Percentiles rank a stretch among this genome's conserved stretches.
Conservation (phyloP, 2,113 vertebrate genomes). For the Balaeniceps rex region DNA sequence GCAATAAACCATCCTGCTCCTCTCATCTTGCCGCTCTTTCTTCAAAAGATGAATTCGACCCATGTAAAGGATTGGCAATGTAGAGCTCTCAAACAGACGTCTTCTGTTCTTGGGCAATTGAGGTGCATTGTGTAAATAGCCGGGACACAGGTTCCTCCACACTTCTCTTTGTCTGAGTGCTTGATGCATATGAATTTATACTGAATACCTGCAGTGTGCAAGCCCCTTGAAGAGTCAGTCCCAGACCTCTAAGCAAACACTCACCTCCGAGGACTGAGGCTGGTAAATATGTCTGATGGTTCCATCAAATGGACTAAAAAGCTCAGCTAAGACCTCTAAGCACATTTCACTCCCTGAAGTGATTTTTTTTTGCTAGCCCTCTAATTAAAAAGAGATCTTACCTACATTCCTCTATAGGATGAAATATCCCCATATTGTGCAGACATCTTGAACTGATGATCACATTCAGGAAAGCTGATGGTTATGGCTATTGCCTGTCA, state of each 20-base stretch:
- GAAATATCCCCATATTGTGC: background rate
- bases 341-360: background rate
- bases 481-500: background rate
- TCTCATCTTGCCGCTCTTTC: background rate
- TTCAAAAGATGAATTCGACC: background rate
- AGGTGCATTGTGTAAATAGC: slow-evolving; percentile 13
- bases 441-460: background rate
- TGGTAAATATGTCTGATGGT: slow-evolving; percentile 21
- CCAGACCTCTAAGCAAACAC: slow-evolving; percentile 55
- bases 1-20: background rate
- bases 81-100: background rate
- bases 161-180: slow-evolving; percentile 12
- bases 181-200: slow-evolving; percentile 34
- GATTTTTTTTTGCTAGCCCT: background rate
- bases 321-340: slow-evolving; percentile 2
- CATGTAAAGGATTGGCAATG: background rate
- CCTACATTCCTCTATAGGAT: background rate
- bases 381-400: slow-evolving; percentile 36
- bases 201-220: slow-evolving; percentile 36
- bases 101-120: slow-evolving; percentile 16
- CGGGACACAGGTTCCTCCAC: background rate
- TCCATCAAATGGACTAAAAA: slow-evolving; percentile 43
- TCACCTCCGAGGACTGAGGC: background rate
- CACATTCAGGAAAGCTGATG: background rate
- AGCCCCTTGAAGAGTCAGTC: slow-evolving; percentile 4